Percentiles rank a stretch among this genome's conserved stretches.
Evolutionary conservation across 2,888 invertebrate genomes (phyloP).

Genomic region (Platycnemis pennipes): DNA sequence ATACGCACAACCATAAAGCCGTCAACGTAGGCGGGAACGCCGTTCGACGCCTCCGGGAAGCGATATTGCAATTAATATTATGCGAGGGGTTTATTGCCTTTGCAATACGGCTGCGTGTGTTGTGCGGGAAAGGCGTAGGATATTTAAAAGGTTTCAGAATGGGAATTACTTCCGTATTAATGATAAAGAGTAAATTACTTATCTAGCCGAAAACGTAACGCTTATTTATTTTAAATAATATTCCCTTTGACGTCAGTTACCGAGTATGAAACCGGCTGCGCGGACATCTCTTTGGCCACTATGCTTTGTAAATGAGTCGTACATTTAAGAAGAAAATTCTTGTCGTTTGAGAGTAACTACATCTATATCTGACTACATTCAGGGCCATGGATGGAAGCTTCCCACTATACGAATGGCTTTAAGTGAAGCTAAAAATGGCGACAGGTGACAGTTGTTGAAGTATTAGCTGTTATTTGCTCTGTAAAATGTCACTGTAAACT

Average conservation of each 20-base stretch:
- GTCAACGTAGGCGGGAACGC: slow-evolving; percentile 52
- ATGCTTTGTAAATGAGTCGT: no score
- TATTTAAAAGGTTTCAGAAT: slow-evolving; percentile 9
- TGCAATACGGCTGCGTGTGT: neutral
- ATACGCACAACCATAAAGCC: slow-evolving; percentile 46
- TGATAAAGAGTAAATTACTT: slow-evolving; percentile 33
- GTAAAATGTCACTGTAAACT: no score
- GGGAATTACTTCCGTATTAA: slow-evolving; percentile 58
- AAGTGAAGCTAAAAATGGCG: no score
- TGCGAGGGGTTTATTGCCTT: slow-evolving; percentile 45
- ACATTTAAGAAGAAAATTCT: no score
- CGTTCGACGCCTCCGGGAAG: slow-evolving; percentile 47
- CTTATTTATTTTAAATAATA: slow-evolving; percentile 34
- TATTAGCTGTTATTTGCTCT: no score
- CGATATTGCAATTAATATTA: slow-evolving; percentile 63
- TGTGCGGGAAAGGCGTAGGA: slow-evolving; percentile 27
- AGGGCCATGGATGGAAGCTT: no score
- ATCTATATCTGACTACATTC: no score
- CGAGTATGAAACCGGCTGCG: neutral
- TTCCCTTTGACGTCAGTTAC: neutral
- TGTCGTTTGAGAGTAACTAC: no score
- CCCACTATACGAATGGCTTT: no score
- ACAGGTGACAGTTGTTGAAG: no score
- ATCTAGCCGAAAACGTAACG: neutral
- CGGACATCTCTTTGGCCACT: neutral